These are phyloP conservation scores for Antidorcas marsupialis DNA, from an alignment of 2,113 vertebrate genomes.

Conservation along the genomic window DNA sequence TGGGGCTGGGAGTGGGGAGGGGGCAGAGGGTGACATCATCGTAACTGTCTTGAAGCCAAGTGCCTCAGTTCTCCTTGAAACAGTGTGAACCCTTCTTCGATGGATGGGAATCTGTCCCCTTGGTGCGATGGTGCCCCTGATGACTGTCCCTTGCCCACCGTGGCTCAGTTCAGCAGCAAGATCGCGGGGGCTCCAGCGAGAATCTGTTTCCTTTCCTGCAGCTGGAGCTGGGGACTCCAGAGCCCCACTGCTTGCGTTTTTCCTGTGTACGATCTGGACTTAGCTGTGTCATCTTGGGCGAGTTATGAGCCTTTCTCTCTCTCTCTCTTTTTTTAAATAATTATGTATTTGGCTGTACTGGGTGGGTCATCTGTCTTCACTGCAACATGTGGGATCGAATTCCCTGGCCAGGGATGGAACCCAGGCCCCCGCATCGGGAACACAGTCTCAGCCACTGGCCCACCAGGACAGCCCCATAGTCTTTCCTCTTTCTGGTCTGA, in stretches of 20 bases:
- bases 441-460: not conserved
- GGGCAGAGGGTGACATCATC: not conserved
- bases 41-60: not conserved
- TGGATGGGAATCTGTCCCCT: not conserved
- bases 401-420: not conserved
- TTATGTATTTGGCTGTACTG: not conserved
- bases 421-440: not conserved
- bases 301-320: not conserved
- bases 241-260: not conserved
- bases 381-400: not conserved
- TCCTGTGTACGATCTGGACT: not conserved
- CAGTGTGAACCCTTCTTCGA: fast-evolving
- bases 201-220: not conserved
- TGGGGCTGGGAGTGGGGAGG: not conserved
- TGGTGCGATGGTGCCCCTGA: not conserved
- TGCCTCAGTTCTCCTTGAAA: not conserved
- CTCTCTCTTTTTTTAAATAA: not conserved
- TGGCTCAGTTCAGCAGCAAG: fast-evolving
- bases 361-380: not conserved
- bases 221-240: not conserved
- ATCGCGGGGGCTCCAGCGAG: not conserved
- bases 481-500: not conserved
- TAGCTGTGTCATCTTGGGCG: too few species aligned
- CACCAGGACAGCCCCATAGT: not conserved
- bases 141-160: fast-evolving